A percentile compares a stretch with the other conserved stretches of the same genome.
Evolutionary conservation across 2,113 vertebrate genomes (phyloP).

Genomic region (human (Homo sapiens)): GRCh38 chr14:59294501-59295000

Average conservation of each 20-base stretch:
- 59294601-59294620: constrained; percentile 55
- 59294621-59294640: constrained; percentile 82
- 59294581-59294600: constrained; percentile 31
- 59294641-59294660: constrained; percentile 84
- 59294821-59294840: constrained; percentile 83
- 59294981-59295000: not conserved
- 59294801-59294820: constrained; percentile 84
- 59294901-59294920: not conserved
- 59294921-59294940: not conserved
- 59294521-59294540: constrained; percentile 61
- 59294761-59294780: constrained; percentile 81
- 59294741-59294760: constrained; percentile 88
- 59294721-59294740: constrained; percentile 81
- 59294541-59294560: constrained; percentile 3
- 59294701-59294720: constrained; percentile 84
- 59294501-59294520: constrained; percentile 39
- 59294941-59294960: not conserved
- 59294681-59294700: constrained; percentile 83
- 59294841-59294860: constrained; percentile 82
- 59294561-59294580: constrained; percentile 45
- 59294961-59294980: not conserved
- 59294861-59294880: constrained; percentile 74
- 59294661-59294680: constrained; percentile 85
- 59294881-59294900: constrained; percentile 49
- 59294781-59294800: constrained; percentile 86